Base-by-base conservation (phyloP, 2,888 invertebrate genomes). In the Dasypolia templi region DNA sequence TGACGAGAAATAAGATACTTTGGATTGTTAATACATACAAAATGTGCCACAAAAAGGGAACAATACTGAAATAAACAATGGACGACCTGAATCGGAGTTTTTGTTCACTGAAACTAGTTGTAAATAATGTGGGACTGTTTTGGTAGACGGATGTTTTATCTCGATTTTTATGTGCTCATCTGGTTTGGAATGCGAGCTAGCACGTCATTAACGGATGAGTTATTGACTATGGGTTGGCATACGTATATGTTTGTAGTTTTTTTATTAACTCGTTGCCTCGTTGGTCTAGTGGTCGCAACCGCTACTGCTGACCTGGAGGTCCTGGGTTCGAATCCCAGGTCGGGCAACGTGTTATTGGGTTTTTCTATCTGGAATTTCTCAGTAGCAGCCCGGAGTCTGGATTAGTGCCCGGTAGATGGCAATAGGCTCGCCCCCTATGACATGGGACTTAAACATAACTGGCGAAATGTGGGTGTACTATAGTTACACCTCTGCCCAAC, bases 61-160 rank as follows among this genome's bases (percentile, higher is more conserved):
- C 92, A 92, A 92, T 90, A 76, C 86, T 80, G 76, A 71, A 71
- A 87, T 89, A 91, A 90, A 94, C 94, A 94, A 94, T 91, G 87
- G 89, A 72, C 86, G 90, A 87, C 90, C 92, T 90, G 88, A 86
- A 89, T 90, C 87, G 74, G 83, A 87, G 85, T 90, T 93, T 91
- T 91, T 91, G 88, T 92, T 91, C 86, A 68, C 81, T 79, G 79
- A 84, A 89, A 88, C 87, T 91, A 87, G 91, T 91, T 87, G 81
- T 81, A 70, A 74, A 84, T 86, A 80, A 79, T 80, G 81, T 67
- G 19, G 59, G 65, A 49, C 59, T 72, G 75, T 75, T 77, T 73
- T 58, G 19, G 59, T 51, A 46, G 55, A 76, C 32, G 59, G 55
- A 53, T 67, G 67, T 76, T 84, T 79, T 72, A 67, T 71, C 51